Evolutionary conservation across 2,888 invertebrate species (phyloP).

Genomic region (Pasiphila rectangulata): DNA sequence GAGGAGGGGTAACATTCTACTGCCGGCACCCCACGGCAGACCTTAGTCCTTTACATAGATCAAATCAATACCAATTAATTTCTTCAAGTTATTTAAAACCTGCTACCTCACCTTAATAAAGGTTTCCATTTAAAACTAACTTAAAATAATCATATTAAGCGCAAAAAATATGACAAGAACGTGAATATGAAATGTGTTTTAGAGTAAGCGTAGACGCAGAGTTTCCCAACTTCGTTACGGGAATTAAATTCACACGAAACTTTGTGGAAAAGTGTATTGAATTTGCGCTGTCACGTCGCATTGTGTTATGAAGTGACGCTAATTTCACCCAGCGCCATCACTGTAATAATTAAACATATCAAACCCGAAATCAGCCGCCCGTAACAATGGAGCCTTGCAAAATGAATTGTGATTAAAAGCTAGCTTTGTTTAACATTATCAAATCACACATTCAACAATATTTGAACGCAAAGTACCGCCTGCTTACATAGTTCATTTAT

Average conservation of each 20-base stretch:
- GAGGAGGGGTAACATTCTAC: too few relatives aligned
- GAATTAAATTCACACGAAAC: conserved; percentile 65
- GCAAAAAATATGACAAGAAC: conserved; percentile 21
- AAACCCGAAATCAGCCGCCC: conserved; percentile 45
- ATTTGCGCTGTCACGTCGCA: conserved; percentile 64
- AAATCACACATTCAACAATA: conserved; percentile 11
- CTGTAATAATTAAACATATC: conserved; percentile 61
- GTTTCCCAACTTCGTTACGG: conserved; percentile 54
- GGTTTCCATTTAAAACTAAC: neutral
- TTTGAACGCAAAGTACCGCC: conserved; percentile 6
- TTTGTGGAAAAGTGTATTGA: conserved; percentile 62
- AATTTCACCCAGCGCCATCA: conserved; percentile 60
- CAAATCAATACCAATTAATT: too few relatives aligned
- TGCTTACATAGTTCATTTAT: conserved; percentile 11
- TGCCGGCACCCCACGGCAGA: too few relatives aligned
- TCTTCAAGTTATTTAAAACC: too few relatives aligned
- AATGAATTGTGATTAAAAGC: conserved; percentile 53
- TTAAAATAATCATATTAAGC: neutral
- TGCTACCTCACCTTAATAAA: too few relatives aligned
- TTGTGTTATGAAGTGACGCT: conserved; percentile 59
- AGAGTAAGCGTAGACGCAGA: conserved; percentile 48
- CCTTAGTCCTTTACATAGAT: too few relatives aligned
- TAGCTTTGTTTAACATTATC: conserved; percentile 36
- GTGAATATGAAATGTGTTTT: conserved; percentile 41
- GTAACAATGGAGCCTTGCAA: conserved; percentile 52